Conservation (phyloP, 1,140 invertebrate species). For the Ectropis grisescens region DNA sequence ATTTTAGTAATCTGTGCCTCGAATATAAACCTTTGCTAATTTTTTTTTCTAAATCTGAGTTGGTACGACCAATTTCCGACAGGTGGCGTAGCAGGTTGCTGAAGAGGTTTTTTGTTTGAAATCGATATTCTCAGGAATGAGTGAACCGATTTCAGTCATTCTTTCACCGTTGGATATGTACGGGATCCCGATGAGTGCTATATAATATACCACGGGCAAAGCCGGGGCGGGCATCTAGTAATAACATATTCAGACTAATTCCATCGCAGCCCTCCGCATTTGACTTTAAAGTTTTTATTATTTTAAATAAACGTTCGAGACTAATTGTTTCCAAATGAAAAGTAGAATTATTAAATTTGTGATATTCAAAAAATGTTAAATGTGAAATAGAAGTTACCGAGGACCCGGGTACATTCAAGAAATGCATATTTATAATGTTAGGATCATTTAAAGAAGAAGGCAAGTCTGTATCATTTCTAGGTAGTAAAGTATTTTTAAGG, state of each 20-base stretch:
- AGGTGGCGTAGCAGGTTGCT: too few species aligned
- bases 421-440: slow-evolving; percentile 12
- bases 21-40: too few species aligned
- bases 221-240: too few species aligned
- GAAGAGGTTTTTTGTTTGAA: too few species aligned
- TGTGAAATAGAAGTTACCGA: neutral
- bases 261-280: slow-evolving; percentile 8
- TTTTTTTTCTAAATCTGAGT: too few species aligned
- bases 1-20: too few species aligned
- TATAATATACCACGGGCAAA: too few species aligned
- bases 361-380: slow-evolving; percentile 6
- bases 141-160: too few species aligned
- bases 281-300: slow-evolving; percentile 3
- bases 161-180: too few species aligned
- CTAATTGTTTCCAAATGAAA: slow-evolving; percentile 1
- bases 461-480: slow-evolving; percentile 3
- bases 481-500: slow-evolving; percentile 9
- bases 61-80: too few species aligned
- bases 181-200: too few species aligned
- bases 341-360: neutral
- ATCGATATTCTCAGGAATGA: too few species aligned
- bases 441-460: slow-evolving; percentile 8
- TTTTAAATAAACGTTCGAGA: neutral
- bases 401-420: slow-evolving; percentile 8
- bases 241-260: slow-evolving; percentile 11